Conservation (phyloP, 1,140 invertebrate species). For the Lordiphosa stackelbergi region DNA sequence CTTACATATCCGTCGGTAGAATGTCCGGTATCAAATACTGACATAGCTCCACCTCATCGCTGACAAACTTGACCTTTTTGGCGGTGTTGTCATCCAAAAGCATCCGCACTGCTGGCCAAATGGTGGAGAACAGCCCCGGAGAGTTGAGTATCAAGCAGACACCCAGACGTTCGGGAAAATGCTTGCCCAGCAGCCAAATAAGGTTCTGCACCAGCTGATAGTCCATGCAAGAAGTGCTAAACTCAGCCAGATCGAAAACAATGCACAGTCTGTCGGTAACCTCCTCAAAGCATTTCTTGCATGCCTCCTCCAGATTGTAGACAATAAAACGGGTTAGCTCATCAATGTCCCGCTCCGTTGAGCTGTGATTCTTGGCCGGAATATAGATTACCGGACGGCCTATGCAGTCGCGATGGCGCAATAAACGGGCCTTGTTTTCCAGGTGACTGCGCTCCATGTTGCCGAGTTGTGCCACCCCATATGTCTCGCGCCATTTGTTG, state of each 20-base stretch:
- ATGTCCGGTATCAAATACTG: constrained; percentile 87
- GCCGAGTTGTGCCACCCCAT: constrained; percentile 80
- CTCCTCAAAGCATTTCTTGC: constrained; percentile 87
- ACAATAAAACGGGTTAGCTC: constrained; percentile 87
- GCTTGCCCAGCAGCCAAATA: constrained; percentile 85
- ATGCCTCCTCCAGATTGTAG: constrained; percentile 85
- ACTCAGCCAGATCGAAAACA: constrained; percentile 85
- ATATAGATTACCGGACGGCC: constrained; percentile 87
- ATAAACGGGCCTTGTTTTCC: constrained; percentile 82
- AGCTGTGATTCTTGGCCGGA: constrained; percentile 86
- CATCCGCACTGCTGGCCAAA: constrained; percentile 85
- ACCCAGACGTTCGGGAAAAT: constrained; percentile 87
- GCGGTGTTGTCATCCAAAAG: constrained; percentile 88
- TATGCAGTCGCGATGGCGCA: constrained; percentile 83
- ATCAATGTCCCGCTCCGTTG: constrained; percentile 84
- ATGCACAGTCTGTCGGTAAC: constrained; percentile 88
- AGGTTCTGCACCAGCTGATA: constrained; percentile 87
- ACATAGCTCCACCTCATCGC: constrained; percentile 83
- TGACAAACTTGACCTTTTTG: constrained; percentile 85
- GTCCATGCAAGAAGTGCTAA: constrained; percentile 86
- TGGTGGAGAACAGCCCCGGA: constrained; percentile 84
- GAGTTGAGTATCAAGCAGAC: constrained; percentile 85
- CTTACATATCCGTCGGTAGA: constrained; percentile 83
- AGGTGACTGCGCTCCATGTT: constrained; percentile 81
- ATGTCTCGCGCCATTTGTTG: constrained; percentile 86